Evolutionary conservation across 2,797 vertebrate species (phyloP).

Genomic region (Diceros bicornis): DNA sequence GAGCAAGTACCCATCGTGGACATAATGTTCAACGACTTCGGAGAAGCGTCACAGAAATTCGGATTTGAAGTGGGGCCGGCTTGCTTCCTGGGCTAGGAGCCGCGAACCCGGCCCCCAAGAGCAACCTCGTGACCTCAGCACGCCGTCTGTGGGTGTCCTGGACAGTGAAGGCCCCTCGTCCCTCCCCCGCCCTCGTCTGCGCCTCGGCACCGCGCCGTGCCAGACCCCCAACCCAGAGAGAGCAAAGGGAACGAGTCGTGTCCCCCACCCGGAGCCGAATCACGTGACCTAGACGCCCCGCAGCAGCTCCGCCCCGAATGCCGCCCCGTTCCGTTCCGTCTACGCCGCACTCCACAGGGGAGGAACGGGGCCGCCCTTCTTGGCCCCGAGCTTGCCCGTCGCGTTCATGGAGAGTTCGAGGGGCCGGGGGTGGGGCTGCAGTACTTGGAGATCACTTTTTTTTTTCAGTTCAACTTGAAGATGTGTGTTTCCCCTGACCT

Average conservation of each 20-base stretch:
- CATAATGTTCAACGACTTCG: conserved; percentile 99
- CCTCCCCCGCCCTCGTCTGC: conserved; percentile 66
- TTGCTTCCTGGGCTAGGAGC: conserved; percentile 97
- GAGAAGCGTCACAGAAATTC: conserved; percentile 97
- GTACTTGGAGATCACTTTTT: background rate
- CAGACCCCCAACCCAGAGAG: conserved; percentile 30
- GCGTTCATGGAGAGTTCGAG: background rate
- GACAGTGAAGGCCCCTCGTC: conserved; percentile 88
- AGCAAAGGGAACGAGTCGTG: conserved; percentile 63
- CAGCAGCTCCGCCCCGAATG: background rate
- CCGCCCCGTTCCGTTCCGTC: background rate
- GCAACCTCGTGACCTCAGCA: conserved; percentile 98
- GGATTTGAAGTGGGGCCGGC: conserved; percentile 99
- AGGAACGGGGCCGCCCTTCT: accelerated
- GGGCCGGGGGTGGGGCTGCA: background rate
- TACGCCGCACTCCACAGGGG: background rate
- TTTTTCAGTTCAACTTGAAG: conserved; percentile 84
- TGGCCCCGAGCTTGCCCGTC: background rate
- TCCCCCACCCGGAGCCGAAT: conserved; percentile 85
- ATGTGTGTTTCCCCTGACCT: conserved; percentile 59
- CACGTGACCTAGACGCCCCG: conserved; percentile 88
- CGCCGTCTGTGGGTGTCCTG: conserved; percentile 93
- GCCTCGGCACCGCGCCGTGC: conserved; percentile 43
- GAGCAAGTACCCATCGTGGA: conserved; percentile 98
- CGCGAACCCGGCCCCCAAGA: conserved; percentile 91